phyloP scores from a whole-genome alignment of 1,140 invertebrate species.

The Riptortus pedestris region DNA sequence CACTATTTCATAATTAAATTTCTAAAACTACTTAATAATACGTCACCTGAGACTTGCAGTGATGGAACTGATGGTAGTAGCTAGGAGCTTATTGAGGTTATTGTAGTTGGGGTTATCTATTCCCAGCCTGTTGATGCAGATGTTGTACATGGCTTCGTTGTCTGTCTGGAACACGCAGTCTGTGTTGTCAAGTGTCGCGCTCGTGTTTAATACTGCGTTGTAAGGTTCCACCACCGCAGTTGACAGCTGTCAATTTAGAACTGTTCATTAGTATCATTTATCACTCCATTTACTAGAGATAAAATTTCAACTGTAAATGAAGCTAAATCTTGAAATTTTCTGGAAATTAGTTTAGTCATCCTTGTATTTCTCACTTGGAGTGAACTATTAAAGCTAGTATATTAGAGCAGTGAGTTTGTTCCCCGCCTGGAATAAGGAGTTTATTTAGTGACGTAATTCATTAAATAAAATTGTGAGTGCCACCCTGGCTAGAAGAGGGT shows the following conservation, averaged over 20 bases:
- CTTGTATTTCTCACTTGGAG: too few relatives aligned
- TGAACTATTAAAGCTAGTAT: neutral
- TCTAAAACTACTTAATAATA: too few relatives aligned
- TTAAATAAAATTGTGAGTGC: neutral
- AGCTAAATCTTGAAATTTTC: too few relatives aligned
- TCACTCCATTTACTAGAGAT: neutral
- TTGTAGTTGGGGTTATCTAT: slow-evolving; percentile 52
- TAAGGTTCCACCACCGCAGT: slow-evolving; percentile 62
- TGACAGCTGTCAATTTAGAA: slow-evolving; percentile 34
- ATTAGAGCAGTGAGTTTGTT: neutral
- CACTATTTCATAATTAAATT: too few relatives aligned
- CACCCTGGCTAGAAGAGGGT: too few relatives aligned
- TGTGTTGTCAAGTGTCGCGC: slow-evolving; percentile 62
- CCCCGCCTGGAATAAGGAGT: neutral
- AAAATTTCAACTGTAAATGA: neutral
- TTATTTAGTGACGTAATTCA: too few relatives aligned
- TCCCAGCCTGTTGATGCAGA: slow-evolving; percentile 41
- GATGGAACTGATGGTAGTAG: slow-evolving; percentile 48
- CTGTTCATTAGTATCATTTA: neutral
- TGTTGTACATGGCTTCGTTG: slow-evolving; percentile 73
- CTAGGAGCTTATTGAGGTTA: slow-evolving; percentile 68
- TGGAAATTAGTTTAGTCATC: too few relatives aligned
- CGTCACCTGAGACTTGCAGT: slow-evolving; percentile 46
- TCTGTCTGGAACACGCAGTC: slow-evolving; percentile 79
- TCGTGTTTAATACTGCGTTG: slow-evolving; percentile 68